Base-by-base conservation (phyloP, 2,113 vertebrate genomes). In the Lepus europaeus region DNA sequence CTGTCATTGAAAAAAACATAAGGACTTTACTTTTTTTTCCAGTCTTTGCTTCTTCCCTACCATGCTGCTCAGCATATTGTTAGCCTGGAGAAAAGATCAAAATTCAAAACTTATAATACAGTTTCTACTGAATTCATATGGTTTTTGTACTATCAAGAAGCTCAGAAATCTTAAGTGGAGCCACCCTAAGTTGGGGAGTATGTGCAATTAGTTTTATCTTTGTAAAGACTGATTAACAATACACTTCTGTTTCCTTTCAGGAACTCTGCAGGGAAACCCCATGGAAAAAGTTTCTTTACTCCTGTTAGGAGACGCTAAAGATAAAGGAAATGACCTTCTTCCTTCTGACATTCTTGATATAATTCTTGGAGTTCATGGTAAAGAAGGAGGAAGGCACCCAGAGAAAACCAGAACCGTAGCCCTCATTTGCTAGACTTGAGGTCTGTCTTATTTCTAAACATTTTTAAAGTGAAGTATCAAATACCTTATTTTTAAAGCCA, bases 391-490 rank as follows among this genome's bases (percentile, higher is more conserved):
- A 72, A 45, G 3, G 1, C 5, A 59, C 5, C 61, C 39, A 56
- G n/a, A 87, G 53, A 64, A 87, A 93, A 69, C 11, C 70, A 51
- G 49, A 94, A 56, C 0, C 5, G 33, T 19, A 79, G 33, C 3
- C 13, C 61, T 83, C 9, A 81, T 69, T 61, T 53, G 3, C 45
- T 45, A 49, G 29, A 2, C 5, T 77, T 51, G 14, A 19, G 10
- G 25, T n/a, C 82, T 53, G 6, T n/a, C 68, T 91, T 23, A 16
- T 80, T 20, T 76, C 12, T 49, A 53, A 20, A 81, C 2, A 20
- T 68, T 80, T 53, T 59, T n/a, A 11, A 94, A 81, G 16, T 76
- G 81, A 94, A 92, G 80, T 72, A 87, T 83, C 49, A 78, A 73
- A 74, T 2, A 3, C 61, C 56, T 87, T 73, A 73, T 86, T 93